Evolutionary conservation across 1,140 invertebrate genomes (phyloP), one percentile per base, ranked within the genome.

Genomic region (Nasonia vitripennis): DNA sequence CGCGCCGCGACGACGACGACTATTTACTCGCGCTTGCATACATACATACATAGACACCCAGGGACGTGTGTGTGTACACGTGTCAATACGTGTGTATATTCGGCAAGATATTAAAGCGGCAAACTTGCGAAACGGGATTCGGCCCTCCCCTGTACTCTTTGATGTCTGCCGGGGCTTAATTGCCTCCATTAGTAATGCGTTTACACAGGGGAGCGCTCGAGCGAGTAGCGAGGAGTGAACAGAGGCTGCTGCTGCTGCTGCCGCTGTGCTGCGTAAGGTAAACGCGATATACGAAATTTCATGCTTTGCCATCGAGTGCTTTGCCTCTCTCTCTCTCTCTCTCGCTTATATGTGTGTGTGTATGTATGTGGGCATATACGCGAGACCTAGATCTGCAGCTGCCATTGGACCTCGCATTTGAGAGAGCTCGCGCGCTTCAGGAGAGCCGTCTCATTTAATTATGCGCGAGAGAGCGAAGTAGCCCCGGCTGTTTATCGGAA

Each of bases 151-250:
- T 14, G 51, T 62, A 62, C 79, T 78, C 85, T 86, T 86, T 86
- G 85, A 86, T 86, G 85, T 86, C 85, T 81, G 74, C 74, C 73
- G 74, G 74, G 71, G 31, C 70, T 83, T 86, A 86, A 86, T 86
- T 86, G 85, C 85, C 81, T 86, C 80, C 73, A 86, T 86, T 86
- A 78, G 85, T 75, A 78, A 83, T 81, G 85, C 80, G 85, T 86
- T 86, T 78, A 75, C 79, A 74, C 68, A 80, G 31, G 78, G 78
- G 78, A 67, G 74, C 37, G 48, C 17, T 51, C 51, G 55, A 62
- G 55, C 11, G 23, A 75, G 37, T 75, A 75, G 31, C 17, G 34
- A 45, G n/a, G 51, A 78, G 77, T 27, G 78, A 27, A 62, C 27
- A 68, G 81, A 31, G 62, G 55, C 51, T 41, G 73, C 31, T 17